These are phyloP conservation scores for Scolopax rusticola DNA, from an alignment of 2,797 vertebrate genomes.

Conservation along the genomic window DNA sequence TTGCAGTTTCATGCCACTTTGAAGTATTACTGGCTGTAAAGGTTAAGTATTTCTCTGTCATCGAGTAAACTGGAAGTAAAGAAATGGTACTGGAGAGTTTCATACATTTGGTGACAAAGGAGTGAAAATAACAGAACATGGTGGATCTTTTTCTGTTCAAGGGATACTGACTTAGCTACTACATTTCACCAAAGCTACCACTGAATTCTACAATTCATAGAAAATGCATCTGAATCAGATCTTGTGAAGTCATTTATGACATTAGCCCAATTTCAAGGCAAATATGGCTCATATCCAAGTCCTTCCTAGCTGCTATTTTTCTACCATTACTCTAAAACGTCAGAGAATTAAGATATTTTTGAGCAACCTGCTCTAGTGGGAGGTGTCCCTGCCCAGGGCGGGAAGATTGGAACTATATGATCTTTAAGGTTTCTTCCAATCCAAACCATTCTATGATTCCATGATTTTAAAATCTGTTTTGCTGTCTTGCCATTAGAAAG, in stretches of 20 bases:
- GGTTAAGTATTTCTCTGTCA: background rate
- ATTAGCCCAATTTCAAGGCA: background rate
- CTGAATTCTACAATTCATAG: background rate
- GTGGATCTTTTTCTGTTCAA: background rate
- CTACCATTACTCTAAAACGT: background rate
- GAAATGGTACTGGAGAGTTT: background rate
- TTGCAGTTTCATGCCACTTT: background rate
- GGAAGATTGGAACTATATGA: too few relatives aligned
- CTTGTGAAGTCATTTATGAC: background rate
- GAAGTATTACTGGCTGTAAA: background rate
- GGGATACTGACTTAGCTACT: background rate
- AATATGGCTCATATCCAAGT: background rate
- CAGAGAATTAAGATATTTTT: background rate
- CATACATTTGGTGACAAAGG: background rate
- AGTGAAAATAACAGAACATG: background rate
- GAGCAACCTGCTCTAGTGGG: too few relatives aligned
- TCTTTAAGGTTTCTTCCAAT: too few relatives aligned
- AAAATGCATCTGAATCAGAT: background rate
- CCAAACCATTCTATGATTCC: too few relatives aligned
- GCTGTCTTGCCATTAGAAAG: background rate
- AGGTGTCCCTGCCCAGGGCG: too few relatives aligned
- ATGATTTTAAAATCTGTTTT: background rate
- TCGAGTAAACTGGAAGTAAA: background rate
- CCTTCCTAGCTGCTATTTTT: background rate
- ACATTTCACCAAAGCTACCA: background rate